These are phyloP conservation scores for Calyptommatus sinebrachiatus DNA, from an alignment of 2,113 vertebrate genomes.

Conservation along the genomic window DNA sequence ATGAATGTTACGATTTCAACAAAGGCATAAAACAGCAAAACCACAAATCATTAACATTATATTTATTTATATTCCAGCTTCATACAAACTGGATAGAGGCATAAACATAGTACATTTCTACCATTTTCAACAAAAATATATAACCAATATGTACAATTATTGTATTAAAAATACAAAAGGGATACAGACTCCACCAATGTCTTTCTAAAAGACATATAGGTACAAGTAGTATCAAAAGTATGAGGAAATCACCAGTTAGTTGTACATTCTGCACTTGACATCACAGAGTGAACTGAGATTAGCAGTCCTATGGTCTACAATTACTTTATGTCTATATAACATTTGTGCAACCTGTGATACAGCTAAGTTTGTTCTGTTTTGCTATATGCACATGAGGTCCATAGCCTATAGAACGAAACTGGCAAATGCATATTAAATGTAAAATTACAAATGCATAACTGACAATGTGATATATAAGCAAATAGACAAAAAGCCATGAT, in stretches of 20 bases:
- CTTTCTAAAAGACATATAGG: constrained; percentile 99
- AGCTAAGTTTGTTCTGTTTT: constrained; percentile 82
- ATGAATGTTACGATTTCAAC: constrained; percentile 36
- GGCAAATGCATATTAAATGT: constrained; percentile 89
- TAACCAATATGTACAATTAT: constrained; percentile 99
- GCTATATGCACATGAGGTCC: constrained; percentile 91
- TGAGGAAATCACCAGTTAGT: constrained; percentile 98
- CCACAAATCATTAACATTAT: constrained; percentile 74
- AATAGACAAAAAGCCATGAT: constrained; percentile 80
- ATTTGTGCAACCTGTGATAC: constrained; percentile 90
- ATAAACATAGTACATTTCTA: constrained; percentile 99
- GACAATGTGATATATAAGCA: constrained; percentile 86
- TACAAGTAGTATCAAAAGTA: constrained; percentile 98
- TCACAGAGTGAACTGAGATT: constrained; percentile 93
- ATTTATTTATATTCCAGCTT: constrained; percentile 99
- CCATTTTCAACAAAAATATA: constrained; percentile 99
- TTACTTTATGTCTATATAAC: constrained; percentile 94
- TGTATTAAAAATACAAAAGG: constrained; percentile 99
- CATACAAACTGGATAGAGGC: constrained; percentile 98
- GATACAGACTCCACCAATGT: constrained; percentile 99
- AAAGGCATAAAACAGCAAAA: constrained; percentile 60
- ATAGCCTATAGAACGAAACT: constrained; percentile 85
- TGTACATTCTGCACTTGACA: constrained; percentile 97
- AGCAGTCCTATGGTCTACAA: constrained; percentile 97
- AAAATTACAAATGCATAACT: constrained; percentile 92